Evolutionary conservation across 35 echinoderm and acorn worm genomes (phyloP), one percentile per base, ranked within the genome.

Genomic region (Apostichopus californicus): DNA sequence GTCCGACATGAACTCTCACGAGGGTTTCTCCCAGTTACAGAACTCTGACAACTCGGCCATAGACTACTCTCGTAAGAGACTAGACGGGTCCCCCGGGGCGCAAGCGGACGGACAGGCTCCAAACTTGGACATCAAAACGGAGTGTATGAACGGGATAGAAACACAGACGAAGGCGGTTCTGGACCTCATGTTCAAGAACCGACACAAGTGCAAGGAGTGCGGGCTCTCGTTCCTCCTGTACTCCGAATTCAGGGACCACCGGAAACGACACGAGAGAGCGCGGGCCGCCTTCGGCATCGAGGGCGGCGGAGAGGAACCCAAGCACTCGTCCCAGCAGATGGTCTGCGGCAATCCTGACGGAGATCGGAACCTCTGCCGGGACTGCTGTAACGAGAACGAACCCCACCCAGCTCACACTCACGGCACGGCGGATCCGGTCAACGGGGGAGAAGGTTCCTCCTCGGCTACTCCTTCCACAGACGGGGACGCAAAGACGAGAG

Each of bases 171-270:
- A 92, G 60, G 94, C 94, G 9, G 92, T 95, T 25, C 56, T 97
- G 91, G 94, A 95, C 56, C 92, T 98, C 54, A 95, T 98, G 94
- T 92, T 94, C 54, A 86, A 92, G 22, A 98, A 98, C 57, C 92
- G 96, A 5, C 96, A 98, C 91, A 98, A 95, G 54, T 98, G 96
- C 54, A 94, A 98, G 78, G 92, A 98, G 85, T 98, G 96, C 20
- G 96, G 96, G 8, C 92, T 98, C 77, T 98, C 96, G 6, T 98
- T 98, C 72, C 81, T 98, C 11, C 91, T 98, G n/a, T 98, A 98
- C 87, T 98, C 96, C 14, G 96, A 98, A 64, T 98, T 98, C 92
- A 72, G 96, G 34, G 93, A 93, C 13, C 96, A 98, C 80, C 94
- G 96, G 55, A 98, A 98, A 80, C 84, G 96, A 17, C 96, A 98